Evolutionary conservation across 2,797 vertebrate genomes (phyloP), one percentile per base, ranked within the genome.

Genomic region (Phalloptychus januarius): DNA sequence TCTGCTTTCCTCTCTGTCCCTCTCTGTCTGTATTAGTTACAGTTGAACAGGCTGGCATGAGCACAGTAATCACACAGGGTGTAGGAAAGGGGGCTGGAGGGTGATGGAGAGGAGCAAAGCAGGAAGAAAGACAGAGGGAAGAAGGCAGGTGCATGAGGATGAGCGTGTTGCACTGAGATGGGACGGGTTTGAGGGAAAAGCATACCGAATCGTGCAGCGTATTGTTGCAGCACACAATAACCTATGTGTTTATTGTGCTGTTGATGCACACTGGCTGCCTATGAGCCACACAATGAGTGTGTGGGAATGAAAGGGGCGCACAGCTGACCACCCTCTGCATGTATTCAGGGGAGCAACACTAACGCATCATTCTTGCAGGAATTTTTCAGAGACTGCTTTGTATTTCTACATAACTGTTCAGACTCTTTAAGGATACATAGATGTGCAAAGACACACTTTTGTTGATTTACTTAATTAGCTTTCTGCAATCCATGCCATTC

Each of bases 191-290:
- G 89, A 88, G 83, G 90, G 87, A 78, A 80, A 88, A 86, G 85
- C 86, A 86, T 81, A 85, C 75, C 81, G 74, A 87, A 89, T 90
- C 38, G 46, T 77, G 77, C 46, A 42, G 79, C 71, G 89, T 89
- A 94, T 93, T 93, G 93, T 94, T 88, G 83, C 77, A 44, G 83
- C 38, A 40, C 88, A 94, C 94, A 94, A 95, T 94, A 92, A 93
- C 79, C 88, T 73, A 81, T 93, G 94, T 94, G 94, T 94, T 92
- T 84, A 94, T 94, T 95, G 93, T 94, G 85, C 73, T 79, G 90
- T 75, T 85, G 87, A 87, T 28, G 54, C 89, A 94, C 94, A 95
- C 93, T 92, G 87, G 91, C 88, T 78, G 89, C 76, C 85, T 95
- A 82, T 92, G 88, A 88, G 18, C 67, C 72, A 83, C 83, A 94